phyloP scores from a whole-genome alignment of 1,140 invertebrate species.

The Camponotus vicinus region DNA sequence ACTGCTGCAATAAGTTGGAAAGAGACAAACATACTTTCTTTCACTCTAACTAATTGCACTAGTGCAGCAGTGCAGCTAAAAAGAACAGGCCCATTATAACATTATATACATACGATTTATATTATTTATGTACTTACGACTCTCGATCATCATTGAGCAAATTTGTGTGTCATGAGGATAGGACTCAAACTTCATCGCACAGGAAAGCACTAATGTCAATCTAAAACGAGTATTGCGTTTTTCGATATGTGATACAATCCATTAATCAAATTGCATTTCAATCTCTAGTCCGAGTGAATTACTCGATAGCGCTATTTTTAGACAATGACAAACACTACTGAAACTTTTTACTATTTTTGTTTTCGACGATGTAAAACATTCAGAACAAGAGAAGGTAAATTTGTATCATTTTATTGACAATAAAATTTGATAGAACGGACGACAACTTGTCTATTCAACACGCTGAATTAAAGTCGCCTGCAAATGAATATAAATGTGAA shows the following conservation, averaged over 20 bases:
- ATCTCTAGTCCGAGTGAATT: not conserved
- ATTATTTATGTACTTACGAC: conserved; percentile 89
- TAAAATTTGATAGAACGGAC: conserved; percentile 24
- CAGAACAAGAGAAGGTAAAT: conserved; percentile 20
- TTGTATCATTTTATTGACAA: conserved; percentile 30
- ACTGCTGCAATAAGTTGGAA: too few species aligned
- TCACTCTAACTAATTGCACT: too few species aligned
- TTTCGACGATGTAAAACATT: not conserved
- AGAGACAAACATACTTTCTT: too few species aligned
- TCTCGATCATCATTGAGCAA: conserved; percentile 97
- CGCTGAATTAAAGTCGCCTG: conserved; percentile 9
- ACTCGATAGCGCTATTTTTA: conserved; percentile 1
- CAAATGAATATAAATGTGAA: conserved; percentile 23
- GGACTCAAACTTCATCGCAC: conserved; percentile 97
- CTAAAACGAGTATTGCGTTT: conserved; percentile 86
- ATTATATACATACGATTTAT: not conserved
- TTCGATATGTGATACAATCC: not conserved
- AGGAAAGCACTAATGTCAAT: conserved; percentile 94
- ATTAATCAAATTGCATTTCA: conserved; percentile 41
- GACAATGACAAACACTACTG: conserved; percentile 1
- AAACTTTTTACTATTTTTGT: not conserved
- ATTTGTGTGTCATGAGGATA: conserved; percentile 96
- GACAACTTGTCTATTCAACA: not conserved
- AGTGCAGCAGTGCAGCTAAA: too few species aligned
- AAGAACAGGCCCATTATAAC: too few species aligned